These are phyloP conservation scores for Xylota segnis DNA, from an alignment of 2,888 invertebrate species.

Conservation along the genomic window DNA sequence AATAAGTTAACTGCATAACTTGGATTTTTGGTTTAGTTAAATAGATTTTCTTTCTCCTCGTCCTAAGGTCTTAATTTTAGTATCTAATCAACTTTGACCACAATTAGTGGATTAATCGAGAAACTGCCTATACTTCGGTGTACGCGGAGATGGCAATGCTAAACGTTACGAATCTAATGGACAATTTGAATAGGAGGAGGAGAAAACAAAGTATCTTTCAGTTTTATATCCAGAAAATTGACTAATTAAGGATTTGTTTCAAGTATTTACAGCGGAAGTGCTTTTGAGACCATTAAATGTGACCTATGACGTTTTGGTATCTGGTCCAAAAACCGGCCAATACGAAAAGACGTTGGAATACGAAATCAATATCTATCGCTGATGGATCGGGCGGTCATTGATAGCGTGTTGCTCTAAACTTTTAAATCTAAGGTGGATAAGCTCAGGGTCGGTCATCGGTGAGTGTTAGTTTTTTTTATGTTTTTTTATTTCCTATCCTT, in stretches of 20 bases:
- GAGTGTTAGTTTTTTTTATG: too few species aligned
- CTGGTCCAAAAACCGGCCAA: conserved; percentile 37
- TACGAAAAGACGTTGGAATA: conserved; percentile 34
- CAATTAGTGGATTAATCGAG: neutral
- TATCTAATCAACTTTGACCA: neutral
- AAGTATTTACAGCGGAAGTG: conserved; percentile 40
- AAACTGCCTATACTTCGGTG: conserved; percentile 15
- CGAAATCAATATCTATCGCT: conserved; percentile 57
- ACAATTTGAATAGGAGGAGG: conserved; percentile 44
- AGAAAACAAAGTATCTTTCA: conserved; percentile 44
- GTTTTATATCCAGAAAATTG: conserved; percentile 58
- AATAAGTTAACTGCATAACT: too few species aligned
- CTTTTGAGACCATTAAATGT: conserved; percentile 27
- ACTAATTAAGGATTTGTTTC: conserved; percentile 39
- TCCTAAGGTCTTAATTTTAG: conserved; percentile 7
- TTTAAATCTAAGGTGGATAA: too few species aligned
- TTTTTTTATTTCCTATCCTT: too few species aligned
- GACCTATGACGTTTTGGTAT: conserved; percentile 44
- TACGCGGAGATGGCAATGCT: conserved; percentile 28
- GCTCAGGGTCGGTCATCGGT: too few species aligned
- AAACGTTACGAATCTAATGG: conserved; percentile 43
- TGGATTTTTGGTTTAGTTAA: too few species aligned
- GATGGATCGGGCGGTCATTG: too few species aligned
- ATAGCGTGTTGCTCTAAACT: too few species aligned
- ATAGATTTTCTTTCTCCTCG: too few species aligned